A percentile compares a stretch with the other conserved stretches of the same genome.
Conservation (phyloP, 2,113 vertebrate genomes). For the Plestiodon gilberti region DNA sequence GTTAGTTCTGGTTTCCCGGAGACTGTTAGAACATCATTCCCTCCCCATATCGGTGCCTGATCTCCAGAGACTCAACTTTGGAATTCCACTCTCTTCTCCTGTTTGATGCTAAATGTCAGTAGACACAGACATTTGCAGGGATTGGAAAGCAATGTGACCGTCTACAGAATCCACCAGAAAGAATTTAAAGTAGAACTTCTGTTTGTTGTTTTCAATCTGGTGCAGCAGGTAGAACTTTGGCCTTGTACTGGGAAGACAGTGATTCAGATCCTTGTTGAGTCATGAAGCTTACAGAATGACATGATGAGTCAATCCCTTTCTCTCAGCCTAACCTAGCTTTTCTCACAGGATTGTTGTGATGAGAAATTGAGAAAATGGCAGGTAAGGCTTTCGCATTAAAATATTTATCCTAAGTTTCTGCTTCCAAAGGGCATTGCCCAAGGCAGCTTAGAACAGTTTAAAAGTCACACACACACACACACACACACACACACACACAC, state of each 20-base stretch:
- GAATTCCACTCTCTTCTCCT: conserved; percentile 62
- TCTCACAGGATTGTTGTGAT: too few relatives aligned
- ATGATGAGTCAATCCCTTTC: too few relatives aligned
- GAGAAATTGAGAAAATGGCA: too few relatives aligned
- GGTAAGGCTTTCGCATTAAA: too few relatives aligned
- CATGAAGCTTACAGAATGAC: background rate
- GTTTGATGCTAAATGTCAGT: conserved; percentile 46
- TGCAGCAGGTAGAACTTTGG: background rate
- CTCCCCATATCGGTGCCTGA: conserved; percentile 53
- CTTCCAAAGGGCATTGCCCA: too few relatives aligned
- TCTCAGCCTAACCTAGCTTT: too few relatives aligned
- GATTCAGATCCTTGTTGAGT: conserved; percentile 4
- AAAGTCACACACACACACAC: too few relatives aligned
- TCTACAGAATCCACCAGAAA: conserved; percentile 15
- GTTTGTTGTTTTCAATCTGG: conserved; percentile 32
- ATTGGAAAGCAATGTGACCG: conserved; percentile 17
- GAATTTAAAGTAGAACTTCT: background rate
- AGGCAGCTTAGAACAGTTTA: too few relatives aligned
- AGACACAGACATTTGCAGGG: conserved; percentile 36
- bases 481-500: too few relatives aligned
- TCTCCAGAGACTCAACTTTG: conserved; percentile 64
- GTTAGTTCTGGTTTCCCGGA: conserved; percentile 60
- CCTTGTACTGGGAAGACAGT: background rate
- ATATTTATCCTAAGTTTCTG: too few relatives aligned
- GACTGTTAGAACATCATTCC: conserved; percentile 39